Base-by-base conservation (phyloP, 2,797 vertebrate species). In the Pagetopsis macropterus region DNA sequence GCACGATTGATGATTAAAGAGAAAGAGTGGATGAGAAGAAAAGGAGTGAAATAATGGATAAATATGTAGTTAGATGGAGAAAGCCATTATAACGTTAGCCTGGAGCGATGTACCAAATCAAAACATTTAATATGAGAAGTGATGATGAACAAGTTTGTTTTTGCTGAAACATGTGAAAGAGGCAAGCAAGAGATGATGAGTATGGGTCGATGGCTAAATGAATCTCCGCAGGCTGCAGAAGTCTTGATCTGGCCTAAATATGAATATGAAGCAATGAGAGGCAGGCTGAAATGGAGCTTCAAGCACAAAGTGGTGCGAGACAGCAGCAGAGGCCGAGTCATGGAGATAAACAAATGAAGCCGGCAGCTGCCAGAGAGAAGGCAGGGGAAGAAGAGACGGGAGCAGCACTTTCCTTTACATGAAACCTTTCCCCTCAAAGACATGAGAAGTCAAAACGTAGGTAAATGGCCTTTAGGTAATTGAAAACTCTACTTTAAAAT, bases 381-480 rank as follows among this genome's bases (percentile, higher is more conserved):
- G 66, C 60, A 70, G 55, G 70, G 46, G 61, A 37, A 40, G 65
- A 68, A 60, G 46, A 65, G 69, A 69, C 45, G 17, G 62, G 76
- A 61, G 76, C 79, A 68, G 65, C 59, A 86, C 81, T 82, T 68
- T 76, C 62, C 71, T 88, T 75, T 55, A 65, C 76, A 86, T 83
- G 72, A 67, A 82, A 81, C 85, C 73, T 91, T 86, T 88, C 65
- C 78, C 77, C 87, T 87, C 83, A 79, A 80, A 93, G 92, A 94
- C 92, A 92, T 89, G 91, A 93, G 87, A 90, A 93, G 90, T 91
- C 92, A 94, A 94, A 92, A 92, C 92, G 11, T 76, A 13, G 83
- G 91, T 88, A 94, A 96, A 96, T 96, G 95, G 95, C 94, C 95
- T 96, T 96, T 96, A 96, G 95, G 75, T 94, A 92, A 94, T 77